Base-by-base conservation (phyloP, 2,113 vertebrate species). In the Theristicus caerulescens region DNA sequence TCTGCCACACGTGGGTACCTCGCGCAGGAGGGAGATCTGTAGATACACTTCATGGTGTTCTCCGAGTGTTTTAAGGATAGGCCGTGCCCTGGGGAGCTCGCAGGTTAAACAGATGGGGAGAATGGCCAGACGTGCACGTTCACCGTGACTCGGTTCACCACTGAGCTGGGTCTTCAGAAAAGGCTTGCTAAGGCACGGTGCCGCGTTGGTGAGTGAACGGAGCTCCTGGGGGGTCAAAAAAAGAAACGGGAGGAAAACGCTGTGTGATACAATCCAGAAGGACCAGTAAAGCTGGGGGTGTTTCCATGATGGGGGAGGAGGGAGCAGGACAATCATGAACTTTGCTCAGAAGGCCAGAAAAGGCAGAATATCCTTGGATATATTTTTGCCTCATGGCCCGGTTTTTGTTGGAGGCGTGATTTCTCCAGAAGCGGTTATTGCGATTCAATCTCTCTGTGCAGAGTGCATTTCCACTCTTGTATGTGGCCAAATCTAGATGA, bases 131-230 rank as follows among this genome's bases (percentile, higher is more conserved):
- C 1, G 3, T 6, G 15, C 22, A 1, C 11, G 55, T 54, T 69
- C 55, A 55, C 46, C 2, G 1, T 65, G 70, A 24, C 27, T 44
- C 8, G 1, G 26, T 52, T 66, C 16, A 66, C 26, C 17, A 5
- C 78, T 32, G 32, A n/a, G 34, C 6, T 0, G 3, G 8, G 29
- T 8, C 47, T 40, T 54, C 27, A 62, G 38, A 26, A 38, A 52
- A 44, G 27, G 32, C 21, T 54, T 29, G 29, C 9, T 15, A 7
- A 40, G 58, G 11, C 0, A 1, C 2, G 3, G 47, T 46, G 55
- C 26, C 1, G 7, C 34, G 21, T 15, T 47, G n/a, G 25, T n/a
- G 58, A 22, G 66, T 25, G 29, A 40, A 40, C 17, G 49, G 24
- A 16, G n/a, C 25, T 72, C 20, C 51, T 49, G 32, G 42, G 27